Conservation (phyloP, 2,797 vertebrate species). For the Lacerta bilineata region DNA sequence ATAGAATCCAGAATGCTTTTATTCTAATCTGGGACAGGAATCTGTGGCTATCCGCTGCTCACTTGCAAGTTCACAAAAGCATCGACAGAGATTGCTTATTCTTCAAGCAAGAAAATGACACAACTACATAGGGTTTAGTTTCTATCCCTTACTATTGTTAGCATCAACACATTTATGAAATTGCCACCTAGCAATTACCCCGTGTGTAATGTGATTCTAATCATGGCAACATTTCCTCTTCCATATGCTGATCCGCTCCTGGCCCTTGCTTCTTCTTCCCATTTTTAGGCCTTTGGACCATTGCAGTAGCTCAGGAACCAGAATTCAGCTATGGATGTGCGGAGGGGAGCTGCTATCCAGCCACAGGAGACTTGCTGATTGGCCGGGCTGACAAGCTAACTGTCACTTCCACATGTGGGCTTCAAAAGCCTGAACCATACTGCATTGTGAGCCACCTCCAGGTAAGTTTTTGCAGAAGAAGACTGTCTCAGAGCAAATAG, state of each 20-base stretch:
- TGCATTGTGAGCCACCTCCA: slow-evolving; percentile 98
- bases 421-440: slow-evolving; percentile 87
- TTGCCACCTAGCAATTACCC: neutral
- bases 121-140: neutral
- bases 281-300: slow-evolving; percentile 77
- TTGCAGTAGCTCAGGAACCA: slow-evolving; percentile 81
- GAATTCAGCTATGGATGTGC: slow-evolving; percentile 92
- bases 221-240: neutral
- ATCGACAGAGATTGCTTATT: neutral
- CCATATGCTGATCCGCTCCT: neutral
- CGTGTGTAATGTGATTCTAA: too few species aligned
- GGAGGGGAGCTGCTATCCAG: slow-evolving; percentile 96
- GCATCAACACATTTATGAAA: neutral
- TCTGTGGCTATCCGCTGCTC: neutral
- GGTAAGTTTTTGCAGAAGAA: slow-evolving; percentile 79
- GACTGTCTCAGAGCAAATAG: neutral
- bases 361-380: slow-evolving; percentile 95
- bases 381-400: slow-evolving; percentile 89
- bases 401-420: slow-evolving; percentile 92
- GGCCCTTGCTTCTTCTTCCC: neutral
- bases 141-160: neutral
- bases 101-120: neutral
- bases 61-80: neutral
- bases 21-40: neutral
- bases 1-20: neutral